These are phyloP conservation scores for Tineola bisselliella DNA, from an alignment of 2,888 invertebrate genomes.

Conservation along the genomic window DNA sequence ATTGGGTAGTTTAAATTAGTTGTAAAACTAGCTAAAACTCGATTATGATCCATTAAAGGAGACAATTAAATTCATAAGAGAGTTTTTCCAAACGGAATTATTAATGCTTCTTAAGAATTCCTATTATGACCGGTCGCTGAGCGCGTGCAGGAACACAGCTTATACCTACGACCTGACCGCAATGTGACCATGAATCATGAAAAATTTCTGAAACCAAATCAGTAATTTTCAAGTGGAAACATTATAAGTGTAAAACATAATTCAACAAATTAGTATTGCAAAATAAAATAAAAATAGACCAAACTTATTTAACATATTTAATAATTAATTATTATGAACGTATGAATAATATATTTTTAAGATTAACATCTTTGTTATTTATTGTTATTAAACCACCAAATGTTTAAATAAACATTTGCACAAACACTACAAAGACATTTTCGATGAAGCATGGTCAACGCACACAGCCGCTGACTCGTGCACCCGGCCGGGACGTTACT, in stretches of 20 bases:
- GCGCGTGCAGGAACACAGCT: constrained; percentile 9
- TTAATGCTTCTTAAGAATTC: constrained; percentile 27
- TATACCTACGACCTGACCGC: not conserved
- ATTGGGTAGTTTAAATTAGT: constrained; percentile 4
- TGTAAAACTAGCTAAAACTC: constrained; percentile 14
- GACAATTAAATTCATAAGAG: constrained; percentile 15
- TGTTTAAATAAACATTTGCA: too few species aligned
- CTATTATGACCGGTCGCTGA: constrained; percentile 29
- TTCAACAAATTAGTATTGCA: too few species aligned
- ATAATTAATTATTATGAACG: not conserved
- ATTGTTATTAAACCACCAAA: not conserved
- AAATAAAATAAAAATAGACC: not conserved
- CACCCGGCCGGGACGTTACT: constrained; percentile 41
- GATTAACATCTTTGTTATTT: not conserved
- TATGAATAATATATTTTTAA: not conserved
- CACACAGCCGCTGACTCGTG: not conserved
- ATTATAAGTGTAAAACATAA: too few species aligned
- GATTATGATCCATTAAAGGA: constrained; percentile 14
- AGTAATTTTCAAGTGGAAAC: too few species aligned
- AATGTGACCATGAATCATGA: not conserved
- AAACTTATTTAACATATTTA: not conserved
- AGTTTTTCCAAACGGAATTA: constrained; percentile 16
- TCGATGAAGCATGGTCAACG: not conserved
- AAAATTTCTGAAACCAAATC: too few species aligned
- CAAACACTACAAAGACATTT: not conserved